These are phyloP conservation scores for Oreocharis arfaki DNA, from an alignment of 2,113 vertebrate genomes.

Conservation along the genomic window DNA sequence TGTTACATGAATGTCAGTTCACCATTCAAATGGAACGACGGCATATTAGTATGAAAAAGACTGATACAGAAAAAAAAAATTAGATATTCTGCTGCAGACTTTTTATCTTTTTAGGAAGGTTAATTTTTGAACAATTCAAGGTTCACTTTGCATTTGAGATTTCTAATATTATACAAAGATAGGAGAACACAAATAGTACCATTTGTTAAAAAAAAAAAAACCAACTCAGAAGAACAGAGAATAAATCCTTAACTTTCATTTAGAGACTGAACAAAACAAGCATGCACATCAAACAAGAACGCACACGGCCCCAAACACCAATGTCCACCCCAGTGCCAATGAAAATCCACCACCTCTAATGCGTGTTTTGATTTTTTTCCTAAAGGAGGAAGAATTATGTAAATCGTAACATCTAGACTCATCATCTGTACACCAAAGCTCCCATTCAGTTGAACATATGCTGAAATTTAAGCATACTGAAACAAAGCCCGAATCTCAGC, in stretches of 20 bases:
- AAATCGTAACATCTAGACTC: constrained; percentile 35
- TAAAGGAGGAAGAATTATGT: constrained; percentile 1
- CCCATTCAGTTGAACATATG: not conserved
- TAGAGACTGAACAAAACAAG: not conserved
- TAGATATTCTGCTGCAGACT: not conserved
- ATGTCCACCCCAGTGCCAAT: not conserved
- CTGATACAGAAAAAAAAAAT: not conserved
- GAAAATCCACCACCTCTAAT: constrained; percentile 26
- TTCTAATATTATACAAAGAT: not conserved
- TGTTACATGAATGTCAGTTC: not conserved
- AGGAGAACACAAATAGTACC: not conserved
- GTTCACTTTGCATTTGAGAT: not conserved
- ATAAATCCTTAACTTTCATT: constrained; percentile 7
- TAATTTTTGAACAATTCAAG: not conserved
- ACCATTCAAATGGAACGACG: not conserved
- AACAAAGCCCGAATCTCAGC: not conserved
- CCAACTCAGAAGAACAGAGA: not conserved
- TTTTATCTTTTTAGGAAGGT: not conserved
- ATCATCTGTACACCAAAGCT: constrained; percentile 30
- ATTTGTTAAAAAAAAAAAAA: not conserved
- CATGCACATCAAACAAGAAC: not conserved
- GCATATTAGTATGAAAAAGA: not conserved
- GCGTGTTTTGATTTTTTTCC: constrained; percentile 15
- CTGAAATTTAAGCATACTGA: constrained; percentile 22
- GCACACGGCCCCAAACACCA: not conserved